Percentiles rank a stretch among this genome's conserved stretches.
These are phyloP conservation scores for Hirtodrosophila histrioides DNA, from an alignment of 2,888 invertebrate species.

Conservation along the genomic window DNA sequence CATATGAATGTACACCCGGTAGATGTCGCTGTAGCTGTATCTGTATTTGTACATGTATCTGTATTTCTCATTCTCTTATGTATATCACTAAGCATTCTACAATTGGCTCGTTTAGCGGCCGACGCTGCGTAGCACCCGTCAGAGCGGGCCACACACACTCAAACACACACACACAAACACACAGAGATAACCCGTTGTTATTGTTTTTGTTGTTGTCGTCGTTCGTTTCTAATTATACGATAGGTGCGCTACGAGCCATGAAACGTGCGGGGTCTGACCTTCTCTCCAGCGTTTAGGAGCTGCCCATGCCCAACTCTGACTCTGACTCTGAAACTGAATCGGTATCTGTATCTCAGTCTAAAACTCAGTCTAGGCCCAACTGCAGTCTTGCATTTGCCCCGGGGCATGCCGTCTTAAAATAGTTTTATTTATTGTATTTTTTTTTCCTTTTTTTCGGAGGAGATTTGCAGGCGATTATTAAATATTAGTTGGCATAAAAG, in stretches of 20 bases:
- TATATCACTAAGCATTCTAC: conserved; percentile 59
- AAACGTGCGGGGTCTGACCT: conserved; percentile 80
- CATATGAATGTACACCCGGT: conserved; percentile 9
- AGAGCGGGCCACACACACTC: conserved; percentile 23
- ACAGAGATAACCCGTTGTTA: conserved; percentile 15
- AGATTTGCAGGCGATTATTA: conserved; percentile 60
- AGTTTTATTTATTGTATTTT: conserved; percentile 11
- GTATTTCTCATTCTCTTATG: conserved; percentile 40
- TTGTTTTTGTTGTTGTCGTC: conserved; percentile 47
- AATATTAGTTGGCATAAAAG: conserved; percentile 64
- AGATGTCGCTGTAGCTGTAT: conserved; percentile 9
- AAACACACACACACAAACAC: background rate
- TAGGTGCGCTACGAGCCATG: conserved; percentile 79
- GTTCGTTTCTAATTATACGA: conserved; percentile 77
- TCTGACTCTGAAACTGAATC: conserved; percentile 7
- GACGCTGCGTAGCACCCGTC: conserved; percentile 58
- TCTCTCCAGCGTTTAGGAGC: conserved; percentile 69
- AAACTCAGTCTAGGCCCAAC: conserved; percentile 23
- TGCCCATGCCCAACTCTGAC: conserved; percentile 54
- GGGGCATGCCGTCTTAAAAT: conserved; percentile 53
- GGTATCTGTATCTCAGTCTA: background rate
- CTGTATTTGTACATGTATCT: conserved; percentile 25
- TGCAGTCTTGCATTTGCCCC: conserved; percentile 49
- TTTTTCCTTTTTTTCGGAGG: background rate
- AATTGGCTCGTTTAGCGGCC: conserved; percentile 70